Evolutionary conservation across 2,888 invertebrate species (phyloP), one percentile per base, ranked within the genome.

Genomic region (Clanis bilineata): DNA sequence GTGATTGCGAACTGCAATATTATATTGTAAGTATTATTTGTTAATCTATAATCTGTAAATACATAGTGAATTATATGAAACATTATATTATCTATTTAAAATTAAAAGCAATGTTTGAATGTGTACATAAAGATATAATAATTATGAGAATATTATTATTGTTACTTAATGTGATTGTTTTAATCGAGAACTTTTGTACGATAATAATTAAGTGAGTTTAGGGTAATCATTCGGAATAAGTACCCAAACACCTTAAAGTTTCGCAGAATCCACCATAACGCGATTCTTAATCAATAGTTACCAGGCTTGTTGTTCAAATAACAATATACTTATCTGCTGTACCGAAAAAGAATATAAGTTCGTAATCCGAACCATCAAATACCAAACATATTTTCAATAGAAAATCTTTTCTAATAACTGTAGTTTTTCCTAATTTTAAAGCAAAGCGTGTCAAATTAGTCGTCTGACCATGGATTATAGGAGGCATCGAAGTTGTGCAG

Each of bases 1-100:
- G 78, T 79, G 80, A 88, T 88, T 84, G 87, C 84, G 79, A 85
- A 75, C 84, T 88, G 91, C 91, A 92, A 92, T 92, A 91, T 87
- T 88, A 88, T 80, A 79, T 72, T 72, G 72, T 90, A 91, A 89
- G 88, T 89, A 87, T 87, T 85, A 83, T 75, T 77, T 76, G 76
- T 75, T 79, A 79, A 82, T 51, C 28, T 51, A 15, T 51, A 28
- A 77, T 72, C 74, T 89, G 88, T 88, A 88, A 82, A 87, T 90
- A 80, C 75, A 82, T 73, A 78, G 72, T 68, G 67, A 80, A 76
- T 75, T 78, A 76, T 77, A 78, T 78, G 68, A 76, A 74, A 69
- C 68, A 75, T 77, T 73, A 75, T 73, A 62, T 66, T 73, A 71
- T 69, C 73, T 79, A 79, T 78, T 76, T 70, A 77, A 77, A 78